Conservation (phyloP, 2,797 vertebrate species). For the Calcarius lapponicus region DNA sequence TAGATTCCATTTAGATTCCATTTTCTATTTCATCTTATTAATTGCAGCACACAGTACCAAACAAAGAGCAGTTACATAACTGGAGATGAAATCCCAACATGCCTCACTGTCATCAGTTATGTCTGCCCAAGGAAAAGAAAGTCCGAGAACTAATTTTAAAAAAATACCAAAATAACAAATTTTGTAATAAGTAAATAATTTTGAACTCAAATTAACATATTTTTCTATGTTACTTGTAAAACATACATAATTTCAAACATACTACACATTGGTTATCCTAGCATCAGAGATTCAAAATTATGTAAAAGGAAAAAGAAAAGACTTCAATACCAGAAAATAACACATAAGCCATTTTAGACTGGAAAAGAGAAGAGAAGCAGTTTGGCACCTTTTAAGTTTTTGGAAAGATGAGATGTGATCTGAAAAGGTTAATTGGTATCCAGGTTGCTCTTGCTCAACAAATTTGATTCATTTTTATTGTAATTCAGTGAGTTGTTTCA, state of each 20-base stretch:
- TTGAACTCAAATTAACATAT: background rate
- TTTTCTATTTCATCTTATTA: background rate
- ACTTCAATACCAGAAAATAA: background rate
- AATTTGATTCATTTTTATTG: background rate
- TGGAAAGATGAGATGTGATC: background rate
- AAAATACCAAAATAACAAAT: fast-evolving
- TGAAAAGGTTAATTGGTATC: background rate
- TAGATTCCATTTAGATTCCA: background rate
- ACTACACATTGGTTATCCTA: background rate
- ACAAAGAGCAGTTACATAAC: background rate
- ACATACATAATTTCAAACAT: background rate
- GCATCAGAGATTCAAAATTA: background rate
- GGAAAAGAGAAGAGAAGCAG: background rate
- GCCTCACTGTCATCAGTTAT: background rate
- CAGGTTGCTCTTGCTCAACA: background rate
- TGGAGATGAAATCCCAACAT: background rate
- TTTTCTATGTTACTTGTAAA: background rate
- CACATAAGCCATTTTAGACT: background rate
- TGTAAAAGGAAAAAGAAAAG: background rate
- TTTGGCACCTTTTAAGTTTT: background rate
- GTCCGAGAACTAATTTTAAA: background rate
- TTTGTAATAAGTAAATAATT: background rate
- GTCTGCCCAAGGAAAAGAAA: background rate
- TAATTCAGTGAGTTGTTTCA: background rate
- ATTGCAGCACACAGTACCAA: background rate